Evolutionary conservation across 1,140 invertebrate species (phyloP), one percentile per base, ranked within the genome.

Genomic region (Cydia strobilella): DNA sequence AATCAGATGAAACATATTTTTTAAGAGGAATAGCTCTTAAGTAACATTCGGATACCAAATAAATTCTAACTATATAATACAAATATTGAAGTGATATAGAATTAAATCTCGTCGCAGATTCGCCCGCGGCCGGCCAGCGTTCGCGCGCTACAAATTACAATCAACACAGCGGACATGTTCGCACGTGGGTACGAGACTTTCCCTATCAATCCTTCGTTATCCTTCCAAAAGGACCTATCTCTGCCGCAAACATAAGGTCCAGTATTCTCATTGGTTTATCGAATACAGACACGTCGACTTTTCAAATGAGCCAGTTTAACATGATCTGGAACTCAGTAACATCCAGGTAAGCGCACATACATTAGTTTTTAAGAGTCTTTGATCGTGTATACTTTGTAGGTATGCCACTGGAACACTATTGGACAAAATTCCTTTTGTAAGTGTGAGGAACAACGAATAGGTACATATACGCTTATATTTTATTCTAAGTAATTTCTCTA

Each of bases 111-210:
- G 74, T 82, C 81, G 79, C 80, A 83, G 79, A 86, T 82, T 82
- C 73, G 48, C 27, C 77, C 82, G 54, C 63, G 80, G 66, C 75
- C 35, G 79, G 81, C 85, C 87, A 85, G 83, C 84, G 73, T 87
- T 84, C 78, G 85, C 84, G 85, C 83, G 84, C 90, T 88, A 92
- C 90, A 92, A 92, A 90, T 92, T 92, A 91, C 90, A 92, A 91
- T 92, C 90, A 92, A 91, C 88, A 88, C 83, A 80, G 75, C 84
- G 79, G 80, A 83, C 88, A 82, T 89, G 88, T 89, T 86, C 84
- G 85, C 87, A 89, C 89, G 87, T 89, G 86, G 82, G 77, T 85
- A 83, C 83, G 71, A 76, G 79, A 75, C 75, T 82, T 79, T 76
- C 74, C 80, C 86, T 89, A 90, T 90, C 89, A 90, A 90, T 87